Evolutionary conservation across 2,888 invertebrate species (phyloP), one percentile per base, ranked within the genome.

Genomic region (Epirrhoe tristata): DNA sequence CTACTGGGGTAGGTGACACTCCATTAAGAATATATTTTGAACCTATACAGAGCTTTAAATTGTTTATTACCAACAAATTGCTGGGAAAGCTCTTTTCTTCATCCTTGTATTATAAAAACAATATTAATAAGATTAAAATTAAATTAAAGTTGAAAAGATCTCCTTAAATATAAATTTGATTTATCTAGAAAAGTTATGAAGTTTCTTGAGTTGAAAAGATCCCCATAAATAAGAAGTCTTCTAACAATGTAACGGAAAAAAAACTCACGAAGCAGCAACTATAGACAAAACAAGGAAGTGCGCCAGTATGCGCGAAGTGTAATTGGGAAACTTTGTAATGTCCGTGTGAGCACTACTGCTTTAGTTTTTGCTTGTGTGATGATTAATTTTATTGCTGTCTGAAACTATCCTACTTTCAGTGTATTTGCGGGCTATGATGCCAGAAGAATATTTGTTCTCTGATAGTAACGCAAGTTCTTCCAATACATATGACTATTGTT

Each of bases 241-340:
- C 1, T 51, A 17, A 24, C 51, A 51, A 43, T 31, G 16, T n/a
- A 16, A 51, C 14, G 17, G 5, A 51, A 51, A 16, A 50, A 56
- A 56, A 51, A 43, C 16, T 43, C 16, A 56, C 51, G 39, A 50
- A 48, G 17, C 39, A 36, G 12, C 34, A 6, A 56, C 14, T 48
- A 12, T 8, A 51, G 46, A 34, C 55, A 24, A 48, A 53, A 62
- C 61, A 54, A 55, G 60, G 48, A 68, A 63, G 60, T 62, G 58
- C 60, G 43, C 48, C 51, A 51, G 17, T 57, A 59, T 14, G 51
- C 56, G 48, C 54, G 17, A 66, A 66, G 66, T 65, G 64, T 69
- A 72, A 72, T 72, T 70, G 68, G 68, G 57, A 72, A 72, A 72
- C 63, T 72, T 72, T 62, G 65, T 67, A 60, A 69, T 65, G 67